These are phyloP conservation scores for Trichonephila clavipes DNA, from an alignment of 1,140 invertebrate species.

Conservation along the genomic window DNA sequence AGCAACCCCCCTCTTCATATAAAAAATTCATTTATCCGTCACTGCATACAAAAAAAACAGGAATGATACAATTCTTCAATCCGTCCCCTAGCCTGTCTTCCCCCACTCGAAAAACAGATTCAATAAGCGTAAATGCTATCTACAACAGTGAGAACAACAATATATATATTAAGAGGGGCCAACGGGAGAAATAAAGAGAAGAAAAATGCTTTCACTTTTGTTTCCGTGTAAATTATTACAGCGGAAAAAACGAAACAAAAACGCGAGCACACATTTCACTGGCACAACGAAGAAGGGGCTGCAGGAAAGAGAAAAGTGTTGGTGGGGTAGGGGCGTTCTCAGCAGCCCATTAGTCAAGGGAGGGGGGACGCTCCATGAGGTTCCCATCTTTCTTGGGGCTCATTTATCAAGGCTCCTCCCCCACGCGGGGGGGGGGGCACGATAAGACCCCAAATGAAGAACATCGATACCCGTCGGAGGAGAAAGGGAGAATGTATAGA, in stretches of 20 bases:
- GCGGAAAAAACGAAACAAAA: neutral
- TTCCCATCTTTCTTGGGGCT: conserved; percentile 22
- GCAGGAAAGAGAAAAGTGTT: neutral
- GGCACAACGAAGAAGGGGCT: neutral
- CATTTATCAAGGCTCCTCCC: neutral
- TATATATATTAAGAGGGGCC: too few relatives aligned
- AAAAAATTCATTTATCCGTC: too few relatives aligned
- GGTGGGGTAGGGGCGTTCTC: neutral
- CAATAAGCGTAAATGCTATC: neutral
- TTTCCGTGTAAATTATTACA: neutral
- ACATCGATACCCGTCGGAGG: neutral
- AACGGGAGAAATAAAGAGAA: neutral
- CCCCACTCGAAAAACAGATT: neutral
- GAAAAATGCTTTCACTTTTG: neutral
- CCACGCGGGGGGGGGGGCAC: neutral
- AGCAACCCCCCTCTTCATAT: too few relatives aligned
- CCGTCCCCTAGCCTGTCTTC: too few relatives aligned
- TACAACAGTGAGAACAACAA: neutral
- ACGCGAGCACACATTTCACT: neutral
- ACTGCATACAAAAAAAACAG: too few relatives aligned
- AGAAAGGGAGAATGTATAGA: neutral
- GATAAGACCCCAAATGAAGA: neutral
- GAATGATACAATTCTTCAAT: too few relatives aligned
- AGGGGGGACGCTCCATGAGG: neutral
- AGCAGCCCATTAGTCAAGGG: conserved; percentile 9